Percentiles rank a stretch among this genome's conserved stretches.
Conservation (phyloP, 2,888 invertebrate species). For the Galeopsomyia nigrocyanea region DNA sequence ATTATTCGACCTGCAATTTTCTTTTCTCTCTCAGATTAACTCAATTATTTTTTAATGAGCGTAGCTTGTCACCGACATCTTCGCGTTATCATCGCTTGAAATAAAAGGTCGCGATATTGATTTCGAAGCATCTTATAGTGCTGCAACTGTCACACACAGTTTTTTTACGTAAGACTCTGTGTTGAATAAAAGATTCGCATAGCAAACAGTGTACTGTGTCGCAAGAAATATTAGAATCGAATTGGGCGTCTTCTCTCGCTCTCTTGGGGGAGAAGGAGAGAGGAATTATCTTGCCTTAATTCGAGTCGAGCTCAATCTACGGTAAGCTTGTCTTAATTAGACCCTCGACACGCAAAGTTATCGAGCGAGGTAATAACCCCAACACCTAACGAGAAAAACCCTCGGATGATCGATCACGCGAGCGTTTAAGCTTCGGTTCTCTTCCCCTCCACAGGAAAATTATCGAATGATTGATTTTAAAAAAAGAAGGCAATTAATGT, state of each 20-base stretch:
- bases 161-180: no score
- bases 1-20: no score
- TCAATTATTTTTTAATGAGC: conserved; percentile 4
- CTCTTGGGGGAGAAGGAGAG: neutral
- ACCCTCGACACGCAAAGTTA: neutral
- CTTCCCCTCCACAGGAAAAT: no score
- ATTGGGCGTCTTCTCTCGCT: conserved; percentile 22
- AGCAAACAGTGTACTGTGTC: neutral
- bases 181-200: neutral
- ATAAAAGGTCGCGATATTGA: no score
- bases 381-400: neutral
- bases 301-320: conserved; percentile 12
- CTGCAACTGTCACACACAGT: no score
- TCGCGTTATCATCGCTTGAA: no score
- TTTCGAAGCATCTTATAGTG: no score
- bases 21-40: neutral
- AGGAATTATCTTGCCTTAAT: no score
- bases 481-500: no score
- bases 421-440: neutral
- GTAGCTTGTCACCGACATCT: no score
- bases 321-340: conserved; percentile 29
- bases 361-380: conserved; percentile 1
- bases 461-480: no score
- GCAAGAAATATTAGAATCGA: conserved; percentile 21
- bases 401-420: conserved; percentile 3